Evolutionary conservation across 2,888 invertebrate species (phyloP).

Genomic region (Platynereis dumerilii): DNA sequence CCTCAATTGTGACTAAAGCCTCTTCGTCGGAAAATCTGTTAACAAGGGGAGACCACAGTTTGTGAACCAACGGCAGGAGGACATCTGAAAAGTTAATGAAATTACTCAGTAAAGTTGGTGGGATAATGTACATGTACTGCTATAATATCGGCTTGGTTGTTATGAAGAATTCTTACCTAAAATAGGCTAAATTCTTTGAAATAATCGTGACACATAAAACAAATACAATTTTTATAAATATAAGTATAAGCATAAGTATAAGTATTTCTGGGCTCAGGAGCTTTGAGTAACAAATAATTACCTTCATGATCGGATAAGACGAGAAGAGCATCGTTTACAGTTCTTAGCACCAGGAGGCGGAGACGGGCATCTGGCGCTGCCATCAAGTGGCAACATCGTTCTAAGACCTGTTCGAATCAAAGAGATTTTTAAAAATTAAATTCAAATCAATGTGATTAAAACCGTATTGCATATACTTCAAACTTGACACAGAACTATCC

Average conservation of each 20-base stretch:
- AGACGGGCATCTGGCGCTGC: constrained; percentile 45
- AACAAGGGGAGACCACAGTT: constrained; percentile 55
- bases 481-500: no score
- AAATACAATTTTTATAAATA: no score
- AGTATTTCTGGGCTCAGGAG: no score
- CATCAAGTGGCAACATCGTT: constrained; percentile 52
- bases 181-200: no score
- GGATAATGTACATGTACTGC: no score
- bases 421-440: not conserved
- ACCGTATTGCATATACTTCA: not conserved
- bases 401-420: constrained; percentile 42
- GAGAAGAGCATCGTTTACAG: constrained; percentile 41
- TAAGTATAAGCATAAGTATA: no score
- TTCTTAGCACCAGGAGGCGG: constrained; percentile 49
- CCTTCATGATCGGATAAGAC: constrained; percentile 24
- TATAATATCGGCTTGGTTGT: no score
- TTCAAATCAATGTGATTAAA: not conserved
- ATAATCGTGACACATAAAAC: no score
- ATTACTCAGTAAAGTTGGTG: no score
- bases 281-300: no score
- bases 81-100: constrained; percentile 45
- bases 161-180: no score
- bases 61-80: constrained; percentile 56
- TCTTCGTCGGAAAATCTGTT: constrained; percentile 52
- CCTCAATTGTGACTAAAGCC: constrained; percentile 52